Conservation (phyloP, 1,140 invertebrate species). For the Hylaeus anthracinus region DNA sequence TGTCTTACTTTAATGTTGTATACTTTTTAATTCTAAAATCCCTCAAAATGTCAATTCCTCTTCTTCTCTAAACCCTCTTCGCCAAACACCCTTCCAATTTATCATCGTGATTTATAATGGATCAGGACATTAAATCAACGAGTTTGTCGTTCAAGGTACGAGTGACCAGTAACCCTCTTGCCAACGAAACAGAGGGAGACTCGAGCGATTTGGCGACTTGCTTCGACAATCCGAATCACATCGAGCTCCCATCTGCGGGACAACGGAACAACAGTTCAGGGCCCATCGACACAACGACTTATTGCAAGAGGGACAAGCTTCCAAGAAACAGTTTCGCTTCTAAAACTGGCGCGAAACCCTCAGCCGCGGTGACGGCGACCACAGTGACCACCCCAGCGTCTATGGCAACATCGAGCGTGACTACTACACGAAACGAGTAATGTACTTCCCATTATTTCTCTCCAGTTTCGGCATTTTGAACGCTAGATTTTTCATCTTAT, state of each 20-base stretch:
- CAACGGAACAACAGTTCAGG: constrained; percentile 70
- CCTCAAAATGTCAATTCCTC: no score
- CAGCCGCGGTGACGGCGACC: constrained; percentile 42
- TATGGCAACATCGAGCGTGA: constrained; percentile 46
- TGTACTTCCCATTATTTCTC: constrained; percentile 24
- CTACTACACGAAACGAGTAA: constrained; percentile 74
- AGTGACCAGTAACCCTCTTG: constrained; percentile 89
- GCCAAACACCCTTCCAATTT: no score
- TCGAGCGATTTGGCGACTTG: constrained; percentile 83
- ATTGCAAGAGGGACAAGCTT: constrained; percentile 84
- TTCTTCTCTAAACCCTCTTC: no score
- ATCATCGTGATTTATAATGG: no score
- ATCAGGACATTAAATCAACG: neutral
- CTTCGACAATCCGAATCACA: constrained; percentile 89
- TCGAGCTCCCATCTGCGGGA: constrained; percentile 83
- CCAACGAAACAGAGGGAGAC: constrained; percentile 85
- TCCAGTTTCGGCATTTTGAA: neutral
- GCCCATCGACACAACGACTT: constrained; percentile 87
- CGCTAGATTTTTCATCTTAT: neutral
- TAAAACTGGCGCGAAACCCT: constrained; percentile 62
- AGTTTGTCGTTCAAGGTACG: constrained; percentile 79
- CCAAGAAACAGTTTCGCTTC: constrained; percentile 73
- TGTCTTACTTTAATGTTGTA: no score
- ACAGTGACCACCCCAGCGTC: constrained; percentile 52
- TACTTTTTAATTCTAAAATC: no score